A percentile compares a stretch with the other conserved stretches of the same genome.
These are phyloP conservation scores for Chionoecetes opilio DNA, from an alignment of 1,140 invertebrate species.

Conservation along the genomic window DNA sequence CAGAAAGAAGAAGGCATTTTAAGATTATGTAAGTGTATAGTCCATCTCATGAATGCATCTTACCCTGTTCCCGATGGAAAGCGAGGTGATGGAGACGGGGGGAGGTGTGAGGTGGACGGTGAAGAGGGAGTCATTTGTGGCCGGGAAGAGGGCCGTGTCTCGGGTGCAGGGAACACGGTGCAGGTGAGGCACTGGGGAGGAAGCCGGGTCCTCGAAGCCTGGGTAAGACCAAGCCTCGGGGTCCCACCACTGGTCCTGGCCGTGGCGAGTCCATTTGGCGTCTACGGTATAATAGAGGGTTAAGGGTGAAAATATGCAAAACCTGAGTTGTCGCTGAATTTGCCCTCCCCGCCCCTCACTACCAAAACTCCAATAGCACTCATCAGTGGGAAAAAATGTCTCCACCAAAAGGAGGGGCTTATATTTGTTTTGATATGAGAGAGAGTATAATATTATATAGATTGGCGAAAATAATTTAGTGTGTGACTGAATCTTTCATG, in stretches of 20 bases:
- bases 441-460: too few species aligned
- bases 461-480: too few species aligned
- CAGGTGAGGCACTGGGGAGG: conserved; percentile 58
- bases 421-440: too few species aligned
- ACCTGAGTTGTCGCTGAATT: not conserved
- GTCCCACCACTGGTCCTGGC: conserved; percentile 66
- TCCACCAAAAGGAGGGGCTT: too few species aligned
- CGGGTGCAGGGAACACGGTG: conserved; percentile 60
- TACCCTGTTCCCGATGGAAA: conserved; percentile 63
- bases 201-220: conserved; percentile 18
- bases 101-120: conserved; percentile 63
- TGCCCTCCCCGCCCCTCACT: too few species aligned
- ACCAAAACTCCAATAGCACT: too few species aligned
- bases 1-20: too few species aligned
- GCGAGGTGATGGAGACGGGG: conserved; percentile 40
- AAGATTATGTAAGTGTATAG: too few species aligned
- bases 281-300: not conserved
- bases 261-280: conserved; percentile 53
- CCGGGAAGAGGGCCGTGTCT: conserved; percentile 50
- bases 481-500: too few species aligned
- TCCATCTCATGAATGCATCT: too few species aligned
- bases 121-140: conserved; percentile 56
- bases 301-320: too few species aligned
- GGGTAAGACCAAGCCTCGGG: conserved; percentile 65
- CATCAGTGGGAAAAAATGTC: too few species aligned